These are phyloP conservation scores for Sebastes paucispinis DNA, from an alignment of 2,797 vertebrate genomes.

Conservation along the genomic window DNA sequence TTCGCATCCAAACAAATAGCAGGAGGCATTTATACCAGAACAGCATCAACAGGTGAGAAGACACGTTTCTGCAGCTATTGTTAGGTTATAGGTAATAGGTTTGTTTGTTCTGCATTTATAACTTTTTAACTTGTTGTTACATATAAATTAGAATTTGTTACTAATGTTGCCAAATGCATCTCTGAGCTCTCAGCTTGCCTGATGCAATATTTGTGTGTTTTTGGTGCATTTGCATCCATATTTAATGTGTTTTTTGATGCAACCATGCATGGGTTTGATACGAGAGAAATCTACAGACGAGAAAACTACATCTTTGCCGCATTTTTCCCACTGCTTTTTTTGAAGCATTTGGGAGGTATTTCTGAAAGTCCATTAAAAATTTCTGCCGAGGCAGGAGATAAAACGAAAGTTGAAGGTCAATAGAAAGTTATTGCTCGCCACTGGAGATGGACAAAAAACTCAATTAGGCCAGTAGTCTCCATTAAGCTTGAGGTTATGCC, in stretches of 20 bases:
- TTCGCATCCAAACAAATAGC: neutral
- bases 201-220: neutral
- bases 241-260: neutral
- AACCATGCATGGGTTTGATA: neutral
- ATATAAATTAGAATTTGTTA: neutral
- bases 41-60: too few relatives aligned
- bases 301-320: neutral
- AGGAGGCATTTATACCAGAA: neutral
- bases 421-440: slow-evolving; percentile 29
- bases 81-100: too few relatives aligned
- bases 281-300: neutral
- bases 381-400: neutral
- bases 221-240: neutral
- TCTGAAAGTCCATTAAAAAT: neutral
- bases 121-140: neutral
- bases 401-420: slow-evolving; percentile 37
- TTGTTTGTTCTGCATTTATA: neutral
- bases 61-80: too few relatives aligned
- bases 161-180: neutral
- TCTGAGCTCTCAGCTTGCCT: neutral
- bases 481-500: slow-evolving; percentile 36
- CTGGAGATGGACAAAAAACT: slow-evolving; percentile 37
- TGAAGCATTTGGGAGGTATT: neutral
- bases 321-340: neutral
- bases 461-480: slow-evolving; percentile 33